These are phyloP conservation scores for Heliconius melpomene DNA, from an alignment of 1,140 invertebrate species.

Conservation along the genomic window DNA sequence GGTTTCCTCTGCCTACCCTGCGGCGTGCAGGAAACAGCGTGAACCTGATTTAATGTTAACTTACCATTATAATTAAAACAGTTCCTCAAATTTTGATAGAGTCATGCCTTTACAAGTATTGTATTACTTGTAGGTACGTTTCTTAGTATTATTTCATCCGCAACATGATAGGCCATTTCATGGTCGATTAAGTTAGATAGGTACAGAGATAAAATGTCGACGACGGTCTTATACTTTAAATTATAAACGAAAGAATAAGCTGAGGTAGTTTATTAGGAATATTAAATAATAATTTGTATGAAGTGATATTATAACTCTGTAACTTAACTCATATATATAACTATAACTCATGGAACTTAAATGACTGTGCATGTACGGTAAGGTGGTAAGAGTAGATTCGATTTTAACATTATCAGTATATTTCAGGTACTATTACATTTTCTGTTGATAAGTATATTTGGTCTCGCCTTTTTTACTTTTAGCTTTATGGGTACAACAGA, in stretches of 20 bases:
- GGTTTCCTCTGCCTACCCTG: too few relatives aligned
- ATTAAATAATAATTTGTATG: not conserved
- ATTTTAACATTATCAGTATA: not conserved
- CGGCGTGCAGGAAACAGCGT: too few relatives aligned
- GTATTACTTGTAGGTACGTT: not conserved
- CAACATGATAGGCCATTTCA: slow-evolving; percentile 14
- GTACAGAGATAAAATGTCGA: slow-evolving; percentile 1
- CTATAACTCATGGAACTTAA: not conserved
- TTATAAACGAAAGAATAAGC: not conserved
- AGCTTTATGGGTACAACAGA: too few relatives aligned
- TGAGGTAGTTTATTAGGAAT: not conserved
- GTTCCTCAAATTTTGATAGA: not conserved
- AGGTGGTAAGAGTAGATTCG: not conserved
- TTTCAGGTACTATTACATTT: not conserved
- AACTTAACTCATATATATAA: too few relatives aligned
- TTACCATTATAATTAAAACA: not conserved
- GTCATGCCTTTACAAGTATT: not conserved
- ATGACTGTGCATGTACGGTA: not conserved
- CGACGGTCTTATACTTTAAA: not conserved
- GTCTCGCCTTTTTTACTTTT: too few relatives aligned
- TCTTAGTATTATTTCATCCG: slow-evolving; percentile 10
- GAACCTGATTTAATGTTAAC: not conserved
- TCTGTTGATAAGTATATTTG: too few relatives aligned
- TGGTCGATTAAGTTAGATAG: slow-evolving; percentile 4
- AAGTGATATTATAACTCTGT: not conserved